These are phyloP conservation scores for Girardinichthys multiradiatus DNA, from an alignment of 2,113 vertebrate species.

Conservation along the genomic window DNA sequence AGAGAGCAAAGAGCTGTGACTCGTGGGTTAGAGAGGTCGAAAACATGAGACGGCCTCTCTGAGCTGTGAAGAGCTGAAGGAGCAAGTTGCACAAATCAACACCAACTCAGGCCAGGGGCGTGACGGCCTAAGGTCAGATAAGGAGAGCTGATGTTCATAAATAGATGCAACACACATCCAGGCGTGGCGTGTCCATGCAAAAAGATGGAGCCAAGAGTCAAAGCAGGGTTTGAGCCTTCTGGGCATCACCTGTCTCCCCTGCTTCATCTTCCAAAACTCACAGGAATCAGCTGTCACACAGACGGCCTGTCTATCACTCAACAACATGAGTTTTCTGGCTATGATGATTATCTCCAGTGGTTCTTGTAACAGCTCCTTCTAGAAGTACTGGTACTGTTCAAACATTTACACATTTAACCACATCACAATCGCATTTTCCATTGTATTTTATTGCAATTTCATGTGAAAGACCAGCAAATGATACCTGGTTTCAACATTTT, in stretches of 20 bases:
- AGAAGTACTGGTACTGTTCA: too few species aligned
- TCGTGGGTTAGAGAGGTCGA: slow-evolving; percentile 9
- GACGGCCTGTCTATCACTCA: neutral
- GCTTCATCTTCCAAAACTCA: slow-evolving; percentile 35
- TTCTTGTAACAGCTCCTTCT: neutral
- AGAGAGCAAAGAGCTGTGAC: slow-evolving; percentile 26
- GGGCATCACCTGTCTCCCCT: slow-evolving; percentile 59
- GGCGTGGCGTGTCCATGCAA: slow-evolving; percentile 1
- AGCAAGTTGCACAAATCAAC: slow-evolving; percentile 17
- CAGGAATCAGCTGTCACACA: slow-evolving; percentile 52
- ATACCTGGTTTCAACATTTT: too few species aligned
- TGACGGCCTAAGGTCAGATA: slow-evolving; percentile 32
- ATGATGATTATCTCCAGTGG: too few species aligned
- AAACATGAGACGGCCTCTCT: slow-evolving; percentile 24
- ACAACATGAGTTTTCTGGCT: too few species aligned
- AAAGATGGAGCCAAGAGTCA: slow-evolving; percentile 3
- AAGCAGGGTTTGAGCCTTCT: slow-evolving; percentile 26
- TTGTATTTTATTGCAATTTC: too few species aligned
- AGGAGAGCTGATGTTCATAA: slow-evolving; percentile 39
- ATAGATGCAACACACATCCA: slow-evolving; percentile 47
- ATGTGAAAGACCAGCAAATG: too few species aligned
- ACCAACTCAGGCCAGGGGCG: neutral
- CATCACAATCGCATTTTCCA: too few species aligned
- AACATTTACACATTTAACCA: too few species aligned
- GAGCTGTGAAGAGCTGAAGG: slow-evolving; percentile 16